phyloP scores from a whole-genome alignment of 2,888 invertebrate species.

The Caenorhabditis wallacei region DNA sequence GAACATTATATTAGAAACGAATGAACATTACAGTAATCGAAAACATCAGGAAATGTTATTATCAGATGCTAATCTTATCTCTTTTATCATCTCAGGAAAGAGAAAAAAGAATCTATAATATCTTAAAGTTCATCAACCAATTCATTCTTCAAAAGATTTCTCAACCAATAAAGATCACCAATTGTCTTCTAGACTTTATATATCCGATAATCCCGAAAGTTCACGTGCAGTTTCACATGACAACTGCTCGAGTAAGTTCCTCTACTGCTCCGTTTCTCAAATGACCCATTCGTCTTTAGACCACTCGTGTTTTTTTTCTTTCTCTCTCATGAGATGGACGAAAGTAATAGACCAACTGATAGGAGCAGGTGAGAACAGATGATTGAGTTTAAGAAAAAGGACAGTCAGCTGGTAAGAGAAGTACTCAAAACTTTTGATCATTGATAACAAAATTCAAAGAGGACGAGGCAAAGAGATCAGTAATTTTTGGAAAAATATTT shows the following conservation, averaged over 20 bases:
- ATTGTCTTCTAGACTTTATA: not conserved
- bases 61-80: too few species aligned
- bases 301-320: slow-evolving; percentile 36
- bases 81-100: too few species aligned
- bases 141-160: too few species aligned
- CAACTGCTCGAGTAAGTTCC: slow-evolving; percentile 37
- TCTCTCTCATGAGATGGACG: slow-evolving; percentile 6
- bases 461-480: slow-evolving; percentile 19
- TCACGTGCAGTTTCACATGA: slow-evolving; percentile 44
- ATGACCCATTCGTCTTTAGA: slow-evolving; percentile 42
- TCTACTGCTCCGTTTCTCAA: slow-evolving; percentile 23
- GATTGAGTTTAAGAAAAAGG: slow-evolving; percentile 21
- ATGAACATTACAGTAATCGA: too few species aligned
- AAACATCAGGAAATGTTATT: too few species aligned
- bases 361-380: slow-evolving; percentile 40
- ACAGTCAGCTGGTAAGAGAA: slow-evolving; percentile 27
- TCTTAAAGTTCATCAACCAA: too few species aligned
- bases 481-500: not conserved
- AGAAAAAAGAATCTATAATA: too few species aligned
- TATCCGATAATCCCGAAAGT: slow-evolving; percentile 1
- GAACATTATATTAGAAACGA: too few species aligned
- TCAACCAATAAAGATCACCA: slow-evolving; percentile 10
- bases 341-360: slow-evolving; percentile 32
- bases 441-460: not conserved
- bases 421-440: slow-evolving; percentile 35